phyloP scores from a whole-genome alignment of 2,113 vertebrate species.

The Monopterus albus region DNA sequence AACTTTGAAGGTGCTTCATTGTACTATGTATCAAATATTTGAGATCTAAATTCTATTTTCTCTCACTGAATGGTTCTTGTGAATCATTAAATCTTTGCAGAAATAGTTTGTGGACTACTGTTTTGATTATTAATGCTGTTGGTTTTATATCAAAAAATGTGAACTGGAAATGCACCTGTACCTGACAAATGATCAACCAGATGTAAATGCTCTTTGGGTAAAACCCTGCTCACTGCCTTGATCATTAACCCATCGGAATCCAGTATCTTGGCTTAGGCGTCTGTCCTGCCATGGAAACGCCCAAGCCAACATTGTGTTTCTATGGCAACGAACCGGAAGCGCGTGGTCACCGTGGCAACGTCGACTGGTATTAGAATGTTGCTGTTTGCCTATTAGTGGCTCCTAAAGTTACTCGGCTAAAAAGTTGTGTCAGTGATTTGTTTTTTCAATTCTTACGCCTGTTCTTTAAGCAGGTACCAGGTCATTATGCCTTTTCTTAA shows the following conservation, averaged over 20 bases:
- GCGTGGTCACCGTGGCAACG: slow-evolving; percentile 67
- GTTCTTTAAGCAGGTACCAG: not conserved
- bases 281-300: slow-evolving; percentile 61
- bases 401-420: not conserved
- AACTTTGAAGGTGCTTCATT: slow-evolving; percentile 46
- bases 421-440: slow-evolving; percentile 3
- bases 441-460: not conserved
- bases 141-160: no score
- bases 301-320: slow-evolving; percentile 68
- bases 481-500: not conserved
- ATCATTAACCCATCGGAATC: slow-evolving; percentile 64
- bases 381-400: slow-evolving; percentile 16
- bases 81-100: slow-evolving; percentile 40
- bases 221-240: not conserved
- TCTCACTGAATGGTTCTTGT: slow-evolving; percentile 21
- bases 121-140: no score
- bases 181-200: no score
- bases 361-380: not conserved
- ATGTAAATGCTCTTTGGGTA: no score
- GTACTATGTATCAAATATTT: slow-evolving; percentile 45
- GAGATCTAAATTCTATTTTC: slow-evolving; percentile 19
- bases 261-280: slow-evolving; percentile 14
- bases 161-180: no score
- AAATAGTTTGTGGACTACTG: slow-evolving; percentile 7
- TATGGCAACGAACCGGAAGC: slow-evolving; percentile 63